Evolutionary conservation across 2,113 vertebrate genomes (phyloP).

Genomic region (Opisthocomus hoazin): DNA sequence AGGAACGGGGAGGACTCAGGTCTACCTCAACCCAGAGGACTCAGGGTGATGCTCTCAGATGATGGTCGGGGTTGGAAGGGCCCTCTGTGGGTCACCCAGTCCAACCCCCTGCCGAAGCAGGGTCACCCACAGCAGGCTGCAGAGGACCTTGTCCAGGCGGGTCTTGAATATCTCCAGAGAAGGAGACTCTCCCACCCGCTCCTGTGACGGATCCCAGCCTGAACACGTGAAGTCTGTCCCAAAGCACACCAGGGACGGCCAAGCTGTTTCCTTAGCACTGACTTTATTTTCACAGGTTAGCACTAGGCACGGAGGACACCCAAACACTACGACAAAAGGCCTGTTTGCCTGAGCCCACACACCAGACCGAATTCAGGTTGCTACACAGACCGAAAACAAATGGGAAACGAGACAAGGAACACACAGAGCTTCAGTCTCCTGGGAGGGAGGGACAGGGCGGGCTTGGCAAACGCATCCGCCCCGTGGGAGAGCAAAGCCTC

Average conservation of each 20-base stretch:
- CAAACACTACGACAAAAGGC: not conserved
- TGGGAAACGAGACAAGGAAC: not conserved
- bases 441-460: not conserved
- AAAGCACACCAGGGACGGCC: not conserved
- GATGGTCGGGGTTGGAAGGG: too few species aligned
- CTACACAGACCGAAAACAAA: not conserved
- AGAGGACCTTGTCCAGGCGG: too few species aligned
- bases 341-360: not conserved
- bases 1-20: not conserved
- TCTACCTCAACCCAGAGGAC: not conserved
- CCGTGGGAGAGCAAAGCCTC: not conserved
- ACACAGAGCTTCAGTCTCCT: not conserved
- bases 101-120: too few species aligned
- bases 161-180: too few species aligned
- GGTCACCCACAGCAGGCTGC: too few species aligned
- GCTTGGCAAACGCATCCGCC: not conserved
- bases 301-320: not conserved
- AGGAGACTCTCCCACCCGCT: not conserved
- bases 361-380: not conserved
- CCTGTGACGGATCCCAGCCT: fast-evolving
- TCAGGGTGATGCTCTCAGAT: fast-evolving
- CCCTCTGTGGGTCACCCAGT: too few species aligned
- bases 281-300: slow-evolving; percentile 48
- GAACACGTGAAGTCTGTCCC: not conserved
- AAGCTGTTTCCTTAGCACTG: not conserved